A percentile compares a stretch with the other conserved stretches of the same genome.
These are phyloP conservation scores for Caenorhabditis tropicalis DNA, from an alignment of 1,140 invertebrate genomes.

Conservation along the genomic window DNA sequence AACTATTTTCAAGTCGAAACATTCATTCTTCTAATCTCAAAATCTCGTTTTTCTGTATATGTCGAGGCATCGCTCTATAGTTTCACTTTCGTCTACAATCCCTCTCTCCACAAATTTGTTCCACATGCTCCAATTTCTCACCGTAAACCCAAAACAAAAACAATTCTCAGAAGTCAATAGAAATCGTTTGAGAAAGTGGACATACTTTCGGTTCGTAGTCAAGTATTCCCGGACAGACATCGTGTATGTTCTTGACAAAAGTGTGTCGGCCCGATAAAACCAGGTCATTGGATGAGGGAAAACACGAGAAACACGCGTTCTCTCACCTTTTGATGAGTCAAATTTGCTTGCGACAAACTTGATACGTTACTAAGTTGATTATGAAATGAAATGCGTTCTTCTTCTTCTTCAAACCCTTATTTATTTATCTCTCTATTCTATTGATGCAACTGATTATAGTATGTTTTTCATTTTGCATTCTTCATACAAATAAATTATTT, in stretches of 20 bases:
- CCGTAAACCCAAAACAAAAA: not conserved
- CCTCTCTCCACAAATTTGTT: no score
- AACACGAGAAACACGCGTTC: slow-evolving; percentile 33
- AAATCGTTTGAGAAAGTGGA: not conserved
- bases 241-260: slow-evolving; percentile 37
- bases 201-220: slow-evolving; percentile 6
- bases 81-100: no score
- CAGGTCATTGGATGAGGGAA: slow-evolving; percentile 33
- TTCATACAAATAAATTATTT: not conserved
- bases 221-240: slow-evolving; percentile 10
- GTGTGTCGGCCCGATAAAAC: slow-evolving; percentile 36
- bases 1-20: no score
- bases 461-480: not conserved
- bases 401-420: not conserved
- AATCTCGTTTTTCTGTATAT: no score
- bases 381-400: slow-evolving; percentile 35
- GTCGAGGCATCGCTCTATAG: no score
- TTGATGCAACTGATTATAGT: not conserved
- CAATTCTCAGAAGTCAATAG: not conserved
- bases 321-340: slow-evolving; percentile 29
- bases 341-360: not conserved
- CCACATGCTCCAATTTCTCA: no score
- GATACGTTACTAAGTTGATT: not conserved
- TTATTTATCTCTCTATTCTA: not conserved
- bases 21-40: no score